A percentile compares a stretch with the other conserved stretches of the same genome.
These are phyloP conservation scores for Myotis daubentonii DNA, from an alignment of 2,797 vertebrate species.

Conservation along the genomic window DNA sequence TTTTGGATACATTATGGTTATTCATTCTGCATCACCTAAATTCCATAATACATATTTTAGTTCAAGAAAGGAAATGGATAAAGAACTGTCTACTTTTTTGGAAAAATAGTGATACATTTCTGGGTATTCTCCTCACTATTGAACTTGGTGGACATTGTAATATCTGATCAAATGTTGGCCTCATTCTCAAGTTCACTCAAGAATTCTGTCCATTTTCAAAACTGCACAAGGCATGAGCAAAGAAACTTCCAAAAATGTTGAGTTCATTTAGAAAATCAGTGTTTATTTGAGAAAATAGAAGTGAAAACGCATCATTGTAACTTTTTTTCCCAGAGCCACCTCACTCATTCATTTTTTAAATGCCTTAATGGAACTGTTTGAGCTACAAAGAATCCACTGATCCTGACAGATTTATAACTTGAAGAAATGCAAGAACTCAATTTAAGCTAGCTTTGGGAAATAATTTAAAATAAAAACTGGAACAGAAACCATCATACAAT, in stretches of 20 bases:
- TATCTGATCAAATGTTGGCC: conserved; percentile 66
- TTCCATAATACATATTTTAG: conserved; percentile 77
- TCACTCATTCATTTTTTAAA: conserved; percentile 55
- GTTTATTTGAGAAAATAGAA: conserved; percentile 64
- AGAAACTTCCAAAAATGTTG: not conserved
- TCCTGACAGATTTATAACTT: conserved; percentile 69
- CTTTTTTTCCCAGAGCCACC: conserved; percentile 39
- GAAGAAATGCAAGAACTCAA: conserved; percentile 74
- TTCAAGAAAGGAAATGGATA: conserved; percentile 12
- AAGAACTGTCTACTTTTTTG: not conserved
- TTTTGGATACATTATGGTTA: conserved; percentile 91
- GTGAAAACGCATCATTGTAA: conserved; percentile 60
- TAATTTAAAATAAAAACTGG: conserved; percentile 55
- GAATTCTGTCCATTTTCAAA: not conserved
- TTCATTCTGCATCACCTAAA: conserved; percentile 90
- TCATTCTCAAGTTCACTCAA: conserved; percentile 71
- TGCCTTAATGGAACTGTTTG: conserved; percentile 46
- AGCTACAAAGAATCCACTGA: conserved; percentile 48
- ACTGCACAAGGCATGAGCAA: conserved; percentile 65
- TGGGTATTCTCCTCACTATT: conserved; percentile 68
- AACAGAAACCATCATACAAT: conserved; percentile 48
- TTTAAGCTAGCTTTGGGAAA: conserved; percentile 42
- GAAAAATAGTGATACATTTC: conserved; percentile 58
- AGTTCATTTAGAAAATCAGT: conserved; percentile 51
- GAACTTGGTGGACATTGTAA: conserved; percentile 72